Evolutionary conservation across 2,797 vertebrate genomes (phyloP).

Genomic region (Pseudomugil tenellus): DNA sequence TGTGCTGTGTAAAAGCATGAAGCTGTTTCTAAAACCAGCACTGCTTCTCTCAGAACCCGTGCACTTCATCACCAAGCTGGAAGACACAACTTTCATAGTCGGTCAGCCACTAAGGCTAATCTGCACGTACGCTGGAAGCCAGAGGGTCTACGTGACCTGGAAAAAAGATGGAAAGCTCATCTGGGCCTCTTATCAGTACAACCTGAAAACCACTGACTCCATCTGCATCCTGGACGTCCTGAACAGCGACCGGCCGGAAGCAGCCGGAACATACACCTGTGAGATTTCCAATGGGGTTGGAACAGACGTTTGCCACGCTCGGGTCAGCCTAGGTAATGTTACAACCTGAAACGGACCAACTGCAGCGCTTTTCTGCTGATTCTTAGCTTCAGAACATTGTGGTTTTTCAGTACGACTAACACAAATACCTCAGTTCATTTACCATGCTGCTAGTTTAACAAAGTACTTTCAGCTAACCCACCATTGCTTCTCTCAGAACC

Average conservation of each 20-base stretch:
- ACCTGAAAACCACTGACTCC: slow-evolving; percentile 85
- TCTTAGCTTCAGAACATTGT: background rate
- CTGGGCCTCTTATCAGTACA: slow-evolving; percentile 87
- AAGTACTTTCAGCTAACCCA: background rate
- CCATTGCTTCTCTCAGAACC: slow-evolving; percentile 62
- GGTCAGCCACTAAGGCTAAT: slow-evolving; percentile 88
- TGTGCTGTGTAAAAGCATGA: too few species aligned
- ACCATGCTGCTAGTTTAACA: background rate
- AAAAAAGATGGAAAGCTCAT: slow-evolving; percentile 86
- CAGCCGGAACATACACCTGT: slow-evolving; percentile 88
- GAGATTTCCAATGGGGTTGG: slow-evolving; percentile 89
- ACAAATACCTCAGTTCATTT: background rate
- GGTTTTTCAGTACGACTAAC: background rate
- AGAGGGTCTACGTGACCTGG: slow-evolving; percentile 88
- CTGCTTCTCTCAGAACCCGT: slow-evolving; percentile 75
- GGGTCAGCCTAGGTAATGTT: slow-evolving; percentile 75
- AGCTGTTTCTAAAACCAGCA: slow-evolving; percentile 25
- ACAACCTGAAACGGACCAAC: slow-evolving; percentile 2
- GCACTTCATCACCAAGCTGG: slow-evolving; percentile 86
- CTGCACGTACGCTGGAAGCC: slow-evolving; percentile 86
- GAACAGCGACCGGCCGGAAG: slow-evolving; percentile 81
- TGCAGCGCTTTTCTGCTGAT: background rate
- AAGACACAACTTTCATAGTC: slow-evolving; percentile 83
- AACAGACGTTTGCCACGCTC: slow-evolving; percentile 84
- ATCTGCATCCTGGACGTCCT: slow-evolving; percentile 81